Conservation (phyloP, 2,113 vertebrate species). For the Epinephelus lanceolatus region DNA sequence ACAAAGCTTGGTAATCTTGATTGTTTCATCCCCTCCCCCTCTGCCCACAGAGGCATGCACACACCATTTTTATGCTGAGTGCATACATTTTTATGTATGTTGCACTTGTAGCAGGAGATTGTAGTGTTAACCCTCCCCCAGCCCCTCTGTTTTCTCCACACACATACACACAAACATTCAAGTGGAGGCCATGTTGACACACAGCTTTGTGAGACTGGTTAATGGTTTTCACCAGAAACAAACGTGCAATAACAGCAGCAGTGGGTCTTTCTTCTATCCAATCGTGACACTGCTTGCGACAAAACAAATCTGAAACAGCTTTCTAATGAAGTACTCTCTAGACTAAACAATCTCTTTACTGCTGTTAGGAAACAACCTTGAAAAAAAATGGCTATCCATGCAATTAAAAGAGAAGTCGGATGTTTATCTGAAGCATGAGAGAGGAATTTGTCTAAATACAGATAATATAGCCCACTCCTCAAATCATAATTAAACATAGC, state of each 20-base stretch:
- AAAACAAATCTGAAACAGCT: neutral
- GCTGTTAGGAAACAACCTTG: constrained; percentile 8
- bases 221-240: constrained; percentile 26
- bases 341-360: neutral
- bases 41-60: constrained; percentile 44
- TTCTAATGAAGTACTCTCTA: neutral
- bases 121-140: constrained; percentile 42
- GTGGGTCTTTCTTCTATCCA: neutral
- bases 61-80: constrained; percentile 70
- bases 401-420: neutral
- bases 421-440: neutral
- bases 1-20: constrained; percentile 30
- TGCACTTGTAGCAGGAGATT: constrained; percentile 37
- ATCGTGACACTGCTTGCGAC: too few species aligned
- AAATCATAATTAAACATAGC: neutral
- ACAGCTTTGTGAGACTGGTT: neutral
- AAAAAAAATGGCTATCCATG: neutral
- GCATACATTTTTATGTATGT: constrained; percentile 60
- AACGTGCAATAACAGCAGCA: constrained; percentile 1
- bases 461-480: neutral
- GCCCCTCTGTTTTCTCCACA: constrained; percentile 14
- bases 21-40: constrained; percentile 41
- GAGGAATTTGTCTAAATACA: neutral
- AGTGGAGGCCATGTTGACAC: constrained; percentile 41
- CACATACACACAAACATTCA: constrained; percentile 18